Evolutionary conservation across 2,113 vertebrate genomes (phyloP).

Genomic region (Brachypteracias leptosomus): DNA sequence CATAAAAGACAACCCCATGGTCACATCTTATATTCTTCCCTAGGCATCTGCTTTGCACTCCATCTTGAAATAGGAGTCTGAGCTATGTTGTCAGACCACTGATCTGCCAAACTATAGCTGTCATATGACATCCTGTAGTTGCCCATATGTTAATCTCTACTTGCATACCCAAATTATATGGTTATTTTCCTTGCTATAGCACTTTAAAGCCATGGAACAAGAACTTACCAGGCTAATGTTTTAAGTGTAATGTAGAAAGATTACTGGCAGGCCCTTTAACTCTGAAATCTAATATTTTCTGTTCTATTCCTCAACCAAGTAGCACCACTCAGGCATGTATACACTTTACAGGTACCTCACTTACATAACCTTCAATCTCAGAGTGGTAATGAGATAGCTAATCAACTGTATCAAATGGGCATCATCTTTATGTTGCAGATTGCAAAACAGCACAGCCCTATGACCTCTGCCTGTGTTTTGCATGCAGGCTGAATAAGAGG

Average conservation of each 20-base stretch:
- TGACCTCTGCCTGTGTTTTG: neutral
- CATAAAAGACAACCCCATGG: neutral
- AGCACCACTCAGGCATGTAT: neutral
- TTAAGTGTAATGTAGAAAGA: rapidly evolving
- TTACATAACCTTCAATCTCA: neutral
- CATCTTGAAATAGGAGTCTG: neutral
- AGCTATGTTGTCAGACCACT: neutral
- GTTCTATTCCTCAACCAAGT: neutral
- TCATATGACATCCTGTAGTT: neutral
- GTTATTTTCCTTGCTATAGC: neutral
- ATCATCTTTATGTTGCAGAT: neutral
- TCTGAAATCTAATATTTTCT: neutral
- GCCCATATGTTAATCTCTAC: neutral
- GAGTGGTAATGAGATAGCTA: neutral
- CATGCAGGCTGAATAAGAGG: neutral
- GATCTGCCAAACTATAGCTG: neutral
- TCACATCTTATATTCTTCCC: neutral
- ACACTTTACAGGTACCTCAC: neutral
- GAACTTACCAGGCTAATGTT: neutral
- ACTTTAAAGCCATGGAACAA: neutral
- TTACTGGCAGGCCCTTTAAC: neutral
- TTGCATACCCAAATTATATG: neutral
- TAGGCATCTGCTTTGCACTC: neutral
- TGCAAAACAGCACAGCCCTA: neutral
- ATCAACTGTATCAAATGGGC: neutral